A percentile compares a stretch with the other conserved stretches of the same genome.
Evolutionary conservation across 2,113 vertebrate species (phyloP).

Genomic region (Rhea pennata): DNA sequence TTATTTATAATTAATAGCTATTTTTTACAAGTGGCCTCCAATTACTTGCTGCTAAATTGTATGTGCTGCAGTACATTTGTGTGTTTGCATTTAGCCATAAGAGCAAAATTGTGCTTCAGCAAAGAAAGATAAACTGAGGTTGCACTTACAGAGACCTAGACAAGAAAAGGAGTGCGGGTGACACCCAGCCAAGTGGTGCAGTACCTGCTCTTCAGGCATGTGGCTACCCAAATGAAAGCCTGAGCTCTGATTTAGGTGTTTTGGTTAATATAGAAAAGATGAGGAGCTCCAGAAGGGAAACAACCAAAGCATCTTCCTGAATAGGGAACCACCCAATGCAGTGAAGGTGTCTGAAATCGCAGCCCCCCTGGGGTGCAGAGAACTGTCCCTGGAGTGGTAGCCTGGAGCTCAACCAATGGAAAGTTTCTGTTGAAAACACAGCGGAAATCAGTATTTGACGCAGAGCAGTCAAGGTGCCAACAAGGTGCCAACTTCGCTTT

Average conservation of each 20-base stretch:
- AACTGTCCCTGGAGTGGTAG: too few species aligned
- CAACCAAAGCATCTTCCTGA: not conserved
- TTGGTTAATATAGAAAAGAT: not conserved
- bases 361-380: not conserved
- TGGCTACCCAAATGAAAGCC: not conserved
- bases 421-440: too few species aligned
- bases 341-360: not conserved
- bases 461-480: too few species aligned
- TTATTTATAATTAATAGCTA: not conserved
- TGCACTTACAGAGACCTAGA: not conserved
- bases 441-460: too few species aligned
- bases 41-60: not conserved
- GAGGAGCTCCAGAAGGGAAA: not conserved
- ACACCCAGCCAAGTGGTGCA: not conserved
- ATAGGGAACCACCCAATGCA: not conserved
- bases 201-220: not conserved
- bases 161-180: not conserved
- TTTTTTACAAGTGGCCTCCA: not conserved
- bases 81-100: not conserved
- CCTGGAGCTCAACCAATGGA: too few species aligned
- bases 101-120: not conserved
- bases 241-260: not conserved
- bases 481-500: too few species aligned
- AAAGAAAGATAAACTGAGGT: not conserved
- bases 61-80: fast-evolving